These are phyloP conservation scores for Forbesichthys agassizii DNA, from an alignment of 2,113 vertebrate genomes.

Conservation along the genomic window DNA sequence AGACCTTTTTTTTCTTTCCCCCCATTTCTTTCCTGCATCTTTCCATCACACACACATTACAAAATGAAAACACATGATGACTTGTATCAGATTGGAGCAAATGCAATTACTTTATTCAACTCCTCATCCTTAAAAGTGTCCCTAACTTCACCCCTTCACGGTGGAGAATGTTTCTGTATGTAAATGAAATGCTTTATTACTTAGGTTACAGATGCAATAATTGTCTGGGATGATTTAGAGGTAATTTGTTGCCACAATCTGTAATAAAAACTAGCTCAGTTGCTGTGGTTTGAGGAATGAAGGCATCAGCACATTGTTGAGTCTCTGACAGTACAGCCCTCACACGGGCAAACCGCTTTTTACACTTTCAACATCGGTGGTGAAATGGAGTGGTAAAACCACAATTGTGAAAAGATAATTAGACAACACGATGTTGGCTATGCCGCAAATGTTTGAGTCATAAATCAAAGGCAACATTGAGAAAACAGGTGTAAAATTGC, in stretches of 20 bases:
- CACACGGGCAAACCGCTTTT: conserved; percentile 1
- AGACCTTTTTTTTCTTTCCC: neutral
- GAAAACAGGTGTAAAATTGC: neutral
- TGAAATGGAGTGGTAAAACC: neutral
- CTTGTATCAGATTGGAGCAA: conserved; percentile 62
- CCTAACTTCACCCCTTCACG: conserved; percentile 27
- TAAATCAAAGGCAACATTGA: conserved; percentile 10
- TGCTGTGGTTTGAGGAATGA: conserved; percentile 52
- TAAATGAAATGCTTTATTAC: conserved; percentile 72
- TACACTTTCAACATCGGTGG: neutral
- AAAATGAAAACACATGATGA: conserved; percentile 56
- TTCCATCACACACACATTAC: conserved; percentile 48
- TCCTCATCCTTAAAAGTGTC: conserved; percentile 59
- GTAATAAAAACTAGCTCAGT: conserved; percentile 36
- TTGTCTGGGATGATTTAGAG: conserved; percentile 75
- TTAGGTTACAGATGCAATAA: conserved; percentile 73
- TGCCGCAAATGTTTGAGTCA: neutral
- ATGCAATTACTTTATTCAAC: conserved; percentile 70
- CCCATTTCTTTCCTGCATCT: conserved; percentile 2
- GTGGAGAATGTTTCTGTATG: conserved; percentile 48
- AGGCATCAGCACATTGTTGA: conserved; percentile 43
- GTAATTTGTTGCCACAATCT: conserved; percentile 69
- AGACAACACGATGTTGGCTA: neutral
- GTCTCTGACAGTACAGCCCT: conserved; percentile 36
- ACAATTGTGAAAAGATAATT: neutral